These are phyloP conservation scores for Pseudois nayaur DNA, from an alignment of 2,113 vertebrate species.

Conservation along the genomic window DNA sequence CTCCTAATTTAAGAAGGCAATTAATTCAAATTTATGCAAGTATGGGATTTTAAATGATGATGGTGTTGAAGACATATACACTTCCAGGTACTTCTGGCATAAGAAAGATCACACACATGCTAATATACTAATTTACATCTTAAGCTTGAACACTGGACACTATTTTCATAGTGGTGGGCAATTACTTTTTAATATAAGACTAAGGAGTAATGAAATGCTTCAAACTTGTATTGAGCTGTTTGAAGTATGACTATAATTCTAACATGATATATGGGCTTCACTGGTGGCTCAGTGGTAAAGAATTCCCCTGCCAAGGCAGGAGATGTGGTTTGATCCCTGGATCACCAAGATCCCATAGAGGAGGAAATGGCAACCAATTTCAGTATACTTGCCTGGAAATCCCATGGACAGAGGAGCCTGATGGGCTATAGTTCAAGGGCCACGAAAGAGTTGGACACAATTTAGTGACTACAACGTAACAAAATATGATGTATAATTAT, in stretches of 20 bases:
- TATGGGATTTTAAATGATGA: not conserved
- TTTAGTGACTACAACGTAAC: not conserved
- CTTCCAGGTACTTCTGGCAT: not conserved
- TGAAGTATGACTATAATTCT: not conserved
- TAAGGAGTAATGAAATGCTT: not conserved
- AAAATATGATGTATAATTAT: not conserved
- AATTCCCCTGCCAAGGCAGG: not conserved
- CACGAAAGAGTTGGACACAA: not conserved
- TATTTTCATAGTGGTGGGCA: not conserved
- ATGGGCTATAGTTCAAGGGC: not conserved
- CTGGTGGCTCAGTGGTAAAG: not conserved
- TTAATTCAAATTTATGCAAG: not conserved
- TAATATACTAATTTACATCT: not conserved
- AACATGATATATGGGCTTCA: not conserved
- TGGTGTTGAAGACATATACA: not conserved
- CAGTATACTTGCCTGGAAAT: not conserved
- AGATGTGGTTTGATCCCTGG: not conserved
- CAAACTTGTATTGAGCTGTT: not conserved
- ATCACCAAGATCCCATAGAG: not conserved
- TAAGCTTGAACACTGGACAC: not conserved
- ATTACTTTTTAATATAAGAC: not conserved
- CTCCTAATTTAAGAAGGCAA: not conserved
- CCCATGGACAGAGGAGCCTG: not conserved
- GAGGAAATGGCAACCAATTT: not conserved
- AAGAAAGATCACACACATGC: not conserved